phyloP scores from a whole-genome alignment of 2,113 vertebrate species.

The Egretta garzetta region DNA sequence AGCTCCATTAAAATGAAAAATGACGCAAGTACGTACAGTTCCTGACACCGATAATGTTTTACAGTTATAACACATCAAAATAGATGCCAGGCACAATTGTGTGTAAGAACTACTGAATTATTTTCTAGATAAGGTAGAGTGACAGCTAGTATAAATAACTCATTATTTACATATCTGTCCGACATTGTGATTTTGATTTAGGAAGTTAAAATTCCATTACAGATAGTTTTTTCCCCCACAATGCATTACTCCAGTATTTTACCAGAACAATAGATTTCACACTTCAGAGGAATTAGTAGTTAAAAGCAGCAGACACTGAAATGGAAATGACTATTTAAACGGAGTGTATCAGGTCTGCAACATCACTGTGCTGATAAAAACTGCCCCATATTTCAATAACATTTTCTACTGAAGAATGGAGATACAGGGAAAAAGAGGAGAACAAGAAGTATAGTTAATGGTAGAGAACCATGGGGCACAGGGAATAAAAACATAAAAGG shows the following conservation, averaged over 20 bases:
- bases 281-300: constrained; percentile 45
- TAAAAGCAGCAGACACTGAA: constrained; percentile 4
- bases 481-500: background rate
- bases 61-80: constrained; percentile 55
- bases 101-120: constrained; percentile 27
- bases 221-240: background rate
- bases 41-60: constrained; percentile 46
- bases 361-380: constrained; percentile 8
- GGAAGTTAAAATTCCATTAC: constrained; percentile 39
- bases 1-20: constrained; percentile 45
- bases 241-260: background rate
- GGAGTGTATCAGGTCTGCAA: background rate
- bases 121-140: constrained; percentile 43
- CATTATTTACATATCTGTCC: constrained; percentile 35
- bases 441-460: background rate
- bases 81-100: background rate
- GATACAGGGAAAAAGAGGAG: background rate
- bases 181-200: constrained; percentile 23
- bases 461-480: background rate
- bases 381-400: background rate
- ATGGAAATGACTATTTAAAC: constrained; percentile 5
- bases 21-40: background rate
- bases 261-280: constrained; percentile 44
- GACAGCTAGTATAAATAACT: constrained; percentile 52
- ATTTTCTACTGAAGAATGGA: background rate